Evolutionary conservation across 2,113 vertebrate genomes (phyloP).

Genomic region (Hyaena hyaena): DNA sequence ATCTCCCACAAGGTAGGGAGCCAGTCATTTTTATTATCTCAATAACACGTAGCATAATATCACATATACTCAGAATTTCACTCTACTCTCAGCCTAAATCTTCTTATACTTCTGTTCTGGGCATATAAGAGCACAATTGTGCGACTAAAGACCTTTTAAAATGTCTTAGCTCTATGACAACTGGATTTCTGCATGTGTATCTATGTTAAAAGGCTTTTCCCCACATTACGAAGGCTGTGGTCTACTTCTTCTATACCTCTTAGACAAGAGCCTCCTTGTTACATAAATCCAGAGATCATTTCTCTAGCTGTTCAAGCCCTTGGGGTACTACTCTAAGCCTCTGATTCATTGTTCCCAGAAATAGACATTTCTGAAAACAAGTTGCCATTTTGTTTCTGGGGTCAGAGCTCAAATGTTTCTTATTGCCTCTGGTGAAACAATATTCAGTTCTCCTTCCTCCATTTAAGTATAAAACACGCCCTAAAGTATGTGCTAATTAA

Average conservation of each 20-base stretch:
- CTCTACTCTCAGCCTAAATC: neutral
- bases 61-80: neutral
- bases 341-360: conserved; percentile 37
- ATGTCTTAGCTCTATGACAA: neutral
- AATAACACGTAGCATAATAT: neutral
- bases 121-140: neutral
- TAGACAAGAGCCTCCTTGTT: conserved; percentile 40
- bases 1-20: neutral
- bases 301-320: neutral
- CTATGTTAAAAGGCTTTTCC: neutral
- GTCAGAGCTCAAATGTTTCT: conserved; percentile 41
- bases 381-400: conserved; percentile 22
- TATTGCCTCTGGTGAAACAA: conserved; percentile 58
- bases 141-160: neutral
- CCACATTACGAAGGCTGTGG: neutral
- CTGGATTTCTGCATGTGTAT: neutral
- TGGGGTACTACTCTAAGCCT: neutral
- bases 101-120: conserved; percentile 21
- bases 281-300: conserved; percentile 19
- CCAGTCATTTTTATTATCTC: neutral
- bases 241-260: neutral
- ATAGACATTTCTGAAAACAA: conserved; percentile 52
- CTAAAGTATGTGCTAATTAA: conserved; percentile 72
- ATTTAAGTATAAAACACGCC: conserved; percentile 56
- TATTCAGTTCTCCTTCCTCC: conserved; percentile 46